A percentile compares a stretch with the other conserved stretches of the same genome.
Conservation (phyloP, 1,140 invertebrate genomes). For the Heliconius hewitsoni region DNA sequence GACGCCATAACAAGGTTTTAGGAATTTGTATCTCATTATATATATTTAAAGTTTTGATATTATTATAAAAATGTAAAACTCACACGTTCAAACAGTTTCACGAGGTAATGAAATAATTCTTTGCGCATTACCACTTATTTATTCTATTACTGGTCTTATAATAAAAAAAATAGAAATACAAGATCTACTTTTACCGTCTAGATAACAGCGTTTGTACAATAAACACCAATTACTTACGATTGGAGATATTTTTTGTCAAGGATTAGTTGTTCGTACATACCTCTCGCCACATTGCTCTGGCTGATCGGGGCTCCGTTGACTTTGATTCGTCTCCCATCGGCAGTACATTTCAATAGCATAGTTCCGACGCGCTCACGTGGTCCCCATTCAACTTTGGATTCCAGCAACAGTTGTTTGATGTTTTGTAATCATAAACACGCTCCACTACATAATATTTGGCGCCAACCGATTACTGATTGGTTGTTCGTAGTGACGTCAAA, state of each 20-base stretch:
- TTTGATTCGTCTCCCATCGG: constrained; percentile 77
- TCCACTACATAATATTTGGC: constrained; percentile 66
- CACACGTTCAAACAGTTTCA: not conserved
- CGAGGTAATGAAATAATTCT: not conserved
- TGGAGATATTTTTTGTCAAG: not conserved
- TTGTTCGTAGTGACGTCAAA: constrained; percentile 69
- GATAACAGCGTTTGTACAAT: constrained; percentile 1
- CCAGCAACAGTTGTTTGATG: constrained; percentile 53
- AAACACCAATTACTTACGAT: not conserved
- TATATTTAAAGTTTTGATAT: not conserved
- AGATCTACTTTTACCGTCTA: not conserved
- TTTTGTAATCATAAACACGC: constrained; percentile 60
- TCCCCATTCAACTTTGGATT: constrained; percentile 62
- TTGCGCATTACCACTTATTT: not conserved
- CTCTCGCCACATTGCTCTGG: constrained; percentile 74
- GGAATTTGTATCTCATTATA: not conserved
- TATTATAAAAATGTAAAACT: not conserved
- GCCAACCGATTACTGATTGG: constrained; percentile 61
- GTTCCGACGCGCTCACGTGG: constrained; percentile 63
- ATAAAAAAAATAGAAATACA: not conserved
- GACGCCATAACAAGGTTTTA: not conserved
- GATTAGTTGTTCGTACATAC: constrained; percentile 47
- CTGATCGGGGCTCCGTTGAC: constrained; percentile 67
- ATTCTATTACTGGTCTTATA: not conserved
- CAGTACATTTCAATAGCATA: constrained; percentile 78